Evolutionary conservation across 1,140 invertebrate species (phyloP).

Genomic region (Mylabris phalerata): DNA sequence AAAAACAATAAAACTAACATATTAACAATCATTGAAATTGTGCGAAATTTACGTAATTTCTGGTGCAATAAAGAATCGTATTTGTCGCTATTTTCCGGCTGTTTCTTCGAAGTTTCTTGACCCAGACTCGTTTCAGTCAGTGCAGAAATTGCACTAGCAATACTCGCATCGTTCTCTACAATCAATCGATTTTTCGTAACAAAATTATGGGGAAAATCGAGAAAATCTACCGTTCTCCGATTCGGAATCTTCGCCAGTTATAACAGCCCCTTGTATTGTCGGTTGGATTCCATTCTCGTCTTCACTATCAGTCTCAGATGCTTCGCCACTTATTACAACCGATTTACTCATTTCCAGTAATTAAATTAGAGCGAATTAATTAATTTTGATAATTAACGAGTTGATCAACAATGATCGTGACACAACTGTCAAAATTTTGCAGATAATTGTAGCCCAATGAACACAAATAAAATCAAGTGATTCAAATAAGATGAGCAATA

Average conservation of each 20-base stretch:
- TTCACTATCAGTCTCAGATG: conserved; percentile 40
- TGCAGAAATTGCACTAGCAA: conserved; percentile 32
- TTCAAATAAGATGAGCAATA: too few species aligned
- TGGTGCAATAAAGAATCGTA: conserved; percentile 35
- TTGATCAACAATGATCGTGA: too few species aligned
- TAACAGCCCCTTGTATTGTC: conserved; percentile 29
- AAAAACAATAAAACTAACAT: conserved; percentile 8
- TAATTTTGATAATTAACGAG: too few species aligned
- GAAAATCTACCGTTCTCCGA: conserved; percentile 33
- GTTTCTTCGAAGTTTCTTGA: not conserved
- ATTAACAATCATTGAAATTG: not conserved
- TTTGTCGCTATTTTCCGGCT: conserved; percentile 16
- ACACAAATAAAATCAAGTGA: too few species aligned
- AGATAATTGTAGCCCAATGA: too few species aligned
- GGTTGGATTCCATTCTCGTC: conserved; percentile 20
- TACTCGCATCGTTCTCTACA: conserved; percentile 27
- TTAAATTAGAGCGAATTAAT: too few species aligned
- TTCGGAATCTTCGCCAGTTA: conserved; percentile 40
- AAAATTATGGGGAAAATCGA: not conserved
- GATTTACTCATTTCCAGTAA: conserved; percentile 4
- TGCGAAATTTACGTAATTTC: conserved; percentile 32
- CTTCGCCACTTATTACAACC: conserved; percentile 29
- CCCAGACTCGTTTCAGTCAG: conserved; percentile 12
- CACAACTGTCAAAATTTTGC: too few species aligned
- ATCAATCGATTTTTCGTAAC: not conserved